Evolutionary conservation across 2,797 vertebrate species (phyloP).

Genomic region (Okamejei kenojei): DNA sequence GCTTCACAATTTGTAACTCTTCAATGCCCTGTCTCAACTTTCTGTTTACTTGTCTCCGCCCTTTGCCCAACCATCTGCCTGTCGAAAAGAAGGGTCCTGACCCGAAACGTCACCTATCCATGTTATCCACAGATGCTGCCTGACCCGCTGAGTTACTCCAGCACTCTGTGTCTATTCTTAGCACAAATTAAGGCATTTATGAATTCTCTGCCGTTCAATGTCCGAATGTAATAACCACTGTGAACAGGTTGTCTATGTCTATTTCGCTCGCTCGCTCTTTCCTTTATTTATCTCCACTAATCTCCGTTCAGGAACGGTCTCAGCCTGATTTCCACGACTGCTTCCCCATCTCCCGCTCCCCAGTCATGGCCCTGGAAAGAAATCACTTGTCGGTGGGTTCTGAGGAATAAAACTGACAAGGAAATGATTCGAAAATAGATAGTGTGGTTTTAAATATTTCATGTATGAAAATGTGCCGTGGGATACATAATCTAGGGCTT

Average conservation of each 20-base stretch:
- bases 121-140: too few relatives aligned
- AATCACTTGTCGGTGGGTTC: constrained; percentile 28
- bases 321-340: neutral
- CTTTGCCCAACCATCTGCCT: too few relatives aligned
- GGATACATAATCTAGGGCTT: neutral
- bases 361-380: neutral
- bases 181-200: constrained; percentile 13
- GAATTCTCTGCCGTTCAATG: neutral
- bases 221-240: neutral
- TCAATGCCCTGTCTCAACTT: too few relatives aligned
- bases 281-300: constrained; percentile 1
- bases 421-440: constrained; percentile 28
- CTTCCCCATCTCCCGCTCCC: neutral
- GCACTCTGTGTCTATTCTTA: too few relatives aligned
- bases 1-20: too few relatives aligned
- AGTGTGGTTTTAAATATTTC: neutral
- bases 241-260: neutral
- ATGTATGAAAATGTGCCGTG: constrained; percentile 16
- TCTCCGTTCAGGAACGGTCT: neutral
- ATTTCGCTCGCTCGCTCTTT: neutral
- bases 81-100: too few relatives aligned
- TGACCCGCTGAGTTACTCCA: too few relatives aligned
- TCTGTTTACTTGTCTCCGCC: too few relatives aligned
- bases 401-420: constrained; percentile 3
- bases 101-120: too few relatives aligned